Base-by-base conservation (phyloP, 2,888 invertebrate species). In the Leucophenga maculata region DNA sequence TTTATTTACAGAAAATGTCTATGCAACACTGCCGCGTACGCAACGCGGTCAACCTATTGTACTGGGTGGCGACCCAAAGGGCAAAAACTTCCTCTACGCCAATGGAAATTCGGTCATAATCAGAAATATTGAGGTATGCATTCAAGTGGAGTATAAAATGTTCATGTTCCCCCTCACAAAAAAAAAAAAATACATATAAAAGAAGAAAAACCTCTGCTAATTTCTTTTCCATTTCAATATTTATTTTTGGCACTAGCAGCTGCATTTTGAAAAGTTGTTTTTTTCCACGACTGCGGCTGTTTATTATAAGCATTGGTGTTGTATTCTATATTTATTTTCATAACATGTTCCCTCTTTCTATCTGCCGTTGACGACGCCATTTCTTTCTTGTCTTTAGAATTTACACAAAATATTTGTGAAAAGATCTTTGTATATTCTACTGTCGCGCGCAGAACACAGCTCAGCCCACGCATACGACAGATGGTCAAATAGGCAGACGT, bases 91-190 rank as follows among this genome's bases (percentile, higher is more conserved):
- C 89, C 91, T 99, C 66, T 99, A 99, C 88, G 94, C 97, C 74
- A 98, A 98, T 91, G 98, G 98, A 76, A 97, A 98, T 89, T 98
- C 97, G 81, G 98, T 99, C 74, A 97, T 98, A 86, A 99, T 99
- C 86, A 92, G 99, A 78, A 95, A 98, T 89, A 96, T 99, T 82
- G 95, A 97, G 84, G 95, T 95, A 88, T 90, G 26, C 20, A 18
- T 26, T n/a, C 26, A 26, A 26, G 26, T 26, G 26, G 26, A 26
- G 26, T 14, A 31, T n/a, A 57, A 60, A 55, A 16, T 55, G n/a
- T 52, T 52, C 39, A 26, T 26, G 1, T 6, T 6, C 11, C 39
- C 11, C 39, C n/a, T n/a, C 39, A 39, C 39, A 39, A 39, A 8
- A 39, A 39, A 39, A 39, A 39, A 39, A 39, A 39, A 39, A 26